A percentile compares a stretch with the other conserved stretches of the same genome.
These are phyloP conservation scores for Picathartes gymnocephalus DNA, from an alignment of 2,113 vertebrate species.

Conservation along the genomic window DNA sequence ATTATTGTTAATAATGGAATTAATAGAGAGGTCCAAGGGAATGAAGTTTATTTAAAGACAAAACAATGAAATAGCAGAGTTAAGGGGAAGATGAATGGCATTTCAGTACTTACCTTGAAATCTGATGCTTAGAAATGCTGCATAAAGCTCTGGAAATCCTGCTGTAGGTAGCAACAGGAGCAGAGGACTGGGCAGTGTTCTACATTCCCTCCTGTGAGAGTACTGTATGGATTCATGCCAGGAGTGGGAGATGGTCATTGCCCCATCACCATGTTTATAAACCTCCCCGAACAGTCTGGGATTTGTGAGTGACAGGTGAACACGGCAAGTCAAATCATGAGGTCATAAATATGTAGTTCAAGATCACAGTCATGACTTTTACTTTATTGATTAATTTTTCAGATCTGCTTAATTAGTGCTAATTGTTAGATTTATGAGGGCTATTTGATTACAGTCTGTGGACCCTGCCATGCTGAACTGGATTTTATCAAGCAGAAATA, in stretches of 20 bases:
- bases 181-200: background rate
- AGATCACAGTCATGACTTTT: background rate
- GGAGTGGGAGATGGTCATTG: background rate
- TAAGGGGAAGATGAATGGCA: background rate
- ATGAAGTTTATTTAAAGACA: background rate
- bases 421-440: background rate
- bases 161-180: background rate
- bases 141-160: background rate
- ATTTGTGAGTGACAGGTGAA: background rate
- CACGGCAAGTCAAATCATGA: background rate
- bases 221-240: background rate
- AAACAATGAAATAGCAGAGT: background rate
- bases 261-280: background rate
- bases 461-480: background rate
- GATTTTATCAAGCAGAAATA: constrained; percentile 1
- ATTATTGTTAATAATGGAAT: background rate
- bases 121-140: background rate
- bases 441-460: background rate
- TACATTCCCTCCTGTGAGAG: background rate
- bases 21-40: background rate
- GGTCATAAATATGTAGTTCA: background rate
- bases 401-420: background rate
- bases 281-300: background rate
- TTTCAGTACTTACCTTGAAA: background rate
- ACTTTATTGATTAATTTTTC: background rate